phyloP scores from a whole-genome alignment of 2,888 invertebrate species.

The Dolichopus griseipennis region DNA sequence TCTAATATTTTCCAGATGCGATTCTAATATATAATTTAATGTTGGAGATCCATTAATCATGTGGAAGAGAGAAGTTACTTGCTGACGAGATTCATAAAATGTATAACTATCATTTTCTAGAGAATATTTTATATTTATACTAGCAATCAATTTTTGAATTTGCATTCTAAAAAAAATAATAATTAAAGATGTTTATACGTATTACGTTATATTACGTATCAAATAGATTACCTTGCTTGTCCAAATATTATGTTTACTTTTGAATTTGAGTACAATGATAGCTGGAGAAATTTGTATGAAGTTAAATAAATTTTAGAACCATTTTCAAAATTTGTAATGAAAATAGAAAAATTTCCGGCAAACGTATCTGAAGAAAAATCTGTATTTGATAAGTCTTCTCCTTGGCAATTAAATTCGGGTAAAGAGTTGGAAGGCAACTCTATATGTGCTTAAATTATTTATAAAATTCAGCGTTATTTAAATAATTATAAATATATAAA shows the following conservation, averaged over 20 bases:
- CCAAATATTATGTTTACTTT: conserved; percentile 28
- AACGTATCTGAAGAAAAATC: conserved; percentile 32
- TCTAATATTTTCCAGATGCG: conserved; percentile 27
- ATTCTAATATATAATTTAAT: conserved; percentile 22
- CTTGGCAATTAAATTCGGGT: conserved; percentile 36
- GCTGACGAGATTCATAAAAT: conserved; percentile 28
- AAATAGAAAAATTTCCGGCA: conserved; percentile 30
- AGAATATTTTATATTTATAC: conserved; percentile 24
- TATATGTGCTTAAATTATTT: conserved; percentile 19
- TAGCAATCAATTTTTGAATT: conserved; percentile 32
- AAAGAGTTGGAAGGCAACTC: conserved; percentile 23
- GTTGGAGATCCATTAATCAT: conserved; percentile 25
- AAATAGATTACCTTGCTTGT: conserved; percentile 32
- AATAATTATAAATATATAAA: not conserved
- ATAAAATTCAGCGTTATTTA: not conserved
- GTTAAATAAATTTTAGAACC: conserved; percentile 25
- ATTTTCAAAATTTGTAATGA: conserved; percentile 14
- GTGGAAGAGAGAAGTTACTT: conserved; percentile 34
- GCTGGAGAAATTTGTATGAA: conserved; percentile 28
- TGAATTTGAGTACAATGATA: conserved; percentile 25
- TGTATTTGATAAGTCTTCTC: conserved; percentile 31
- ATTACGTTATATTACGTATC: not conserved
- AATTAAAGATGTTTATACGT: not conserved
- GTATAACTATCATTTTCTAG: conserved; percentile 20
- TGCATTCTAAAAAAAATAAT: conserved; percentile 28